Evolutionary conservation across 2,888 invertebrate genomes (phyloP).

Genomic region (Ametastegia equiseti): DNA sequence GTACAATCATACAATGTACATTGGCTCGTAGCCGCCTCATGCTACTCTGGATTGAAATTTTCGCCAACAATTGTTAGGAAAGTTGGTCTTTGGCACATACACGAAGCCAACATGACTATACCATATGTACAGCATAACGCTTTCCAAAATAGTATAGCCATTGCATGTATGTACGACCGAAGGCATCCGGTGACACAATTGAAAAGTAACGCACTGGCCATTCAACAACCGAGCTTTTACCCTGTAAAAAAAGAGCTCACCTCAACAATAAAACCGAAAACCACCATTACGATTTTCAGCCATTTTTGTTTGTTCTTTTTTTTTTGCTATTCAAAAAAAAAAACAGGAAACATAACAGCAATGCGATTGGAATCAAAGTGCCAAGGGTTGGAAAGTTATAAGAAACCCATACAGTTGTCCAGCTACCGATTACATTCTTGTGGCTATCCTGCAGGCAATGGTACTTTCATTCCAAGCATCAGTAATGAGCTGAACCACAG

Average conservation of each 20-base stretch:
- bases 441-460: no score
- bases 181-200: constrained; percentile 20
- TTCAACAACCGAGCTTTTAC: not conserved
- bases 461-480: no score
- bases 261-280: not conserved
- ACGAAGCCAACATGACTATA: not conserved
- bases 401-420: no score
- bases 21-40: constrained; percentile 32
- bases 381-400: no score
- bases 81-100: not conserved
- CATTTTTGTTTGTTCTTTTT: not conserved
- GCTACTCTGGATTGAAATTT: constrained; percentile 22
- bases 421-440: no score
- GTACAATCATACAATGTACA: constrained; percentile 33
- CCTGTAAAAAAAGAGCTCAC: not conserved
- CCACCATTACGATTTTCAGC: not conserved
- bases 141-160: constrained; percentile 14
- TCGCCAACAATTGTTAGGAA: constrained; percentile 32
- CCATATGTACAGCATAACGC: no score
- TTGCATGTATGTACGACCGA: not conserved
- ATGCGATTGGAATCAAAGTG: no score
- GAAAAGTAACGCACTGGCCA: not conserved
- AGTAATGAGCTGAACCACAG: no score
- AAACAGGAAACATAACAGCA: not conserved
- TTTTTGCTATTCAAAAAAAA: not conserved